phyloP scores from a whole-genome alignment of 2,888 invertebrate genomes.

The Nipponacmea schrenckii region DNA sequence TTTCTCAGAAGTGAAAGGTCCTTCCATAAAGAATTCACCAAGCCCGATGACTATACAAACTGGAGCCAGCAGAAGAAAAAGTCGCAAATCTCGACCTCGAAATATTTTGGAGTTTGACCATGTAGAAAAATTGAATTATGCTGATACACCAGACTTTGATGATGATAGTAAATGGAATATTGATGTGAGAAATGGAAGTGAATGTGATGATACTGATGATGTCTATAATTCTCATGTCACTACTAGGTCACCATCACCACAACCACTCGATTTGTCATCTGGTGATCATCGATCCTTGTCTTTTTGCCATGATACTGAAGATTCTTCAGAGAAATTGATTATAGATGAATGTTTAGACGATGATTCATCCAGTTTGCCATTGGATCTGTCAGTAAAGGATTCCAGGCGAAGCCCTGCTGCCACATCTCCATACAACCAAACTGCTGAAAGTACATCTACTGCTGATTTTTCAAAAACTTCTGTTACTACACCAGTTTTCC shows the following conservation, averaged over 20 bases:
- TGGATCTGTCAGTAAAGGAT: slow-evolving; percentile 23
- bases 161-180: slow-evolving; percentile 42
- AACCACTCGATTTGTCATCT: neutral
- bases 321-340: slow-evolving; percentile 9
- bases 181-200: neutral
- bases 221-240: neutral
- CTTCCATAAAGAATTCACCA: neutral
- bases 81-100: slow-evolving; percentile 73
- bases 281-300: slow-evolving; percentile 14
- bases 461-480: slow-evolving; percentile 10
- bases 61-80: slow-evolving; percentile 37
- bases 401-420: slow-evolving; percentile 7
- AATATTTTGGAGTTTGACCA: slow-evolving; percentile 71
- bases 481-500: neutral
- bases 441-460: neutral
- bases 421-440: neutral
- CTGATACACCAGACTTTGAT: slow-evolving; percentile 53
- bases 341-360: neutral
- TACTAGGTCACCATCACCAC: neutral
- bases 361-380: slow-evolving; percentile 16
- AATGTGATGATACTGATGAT: neutral
- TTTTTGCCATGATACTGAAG: neutral
- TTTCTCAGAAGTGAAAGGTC: neutral
- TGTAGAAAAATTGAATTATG: slow-evolving; percentile 38
- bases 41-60: neutral